Evolutionary conservation across 1,140 invertebrate genomes (phyloP), one percentile per base, ranked within the genome.

Genomic region (Leucophenga varia): DNA sequence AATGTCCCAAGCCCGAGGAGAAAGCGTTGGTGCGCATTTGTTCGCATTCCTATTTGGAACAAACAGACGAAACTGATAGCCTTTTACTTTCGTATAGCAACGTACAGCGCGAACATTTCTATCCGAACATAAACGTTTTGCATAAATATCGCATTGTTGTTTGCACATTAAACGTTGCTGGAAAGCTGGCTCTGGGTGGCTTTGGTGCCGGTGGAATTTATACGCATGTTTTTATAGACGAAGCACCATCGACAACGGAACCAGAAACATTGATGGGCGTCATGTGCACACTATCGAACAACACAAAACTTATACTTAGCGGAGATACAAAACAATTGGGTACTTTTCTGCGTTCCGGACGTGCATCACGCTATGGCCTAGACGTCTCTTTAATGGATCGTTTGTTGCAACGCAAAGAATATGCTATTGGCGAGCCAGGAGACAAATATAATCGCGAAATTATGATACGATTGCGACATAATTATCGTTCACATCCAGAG

Each of bases 301-400:
- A 41, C 18, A 49, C 63, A 70, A 12, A 81, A 69, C 71, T 91
- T 10, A 77, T 92, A 37, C 75, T 93, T 50, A 83, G 88, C 43
- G 91, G 91, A 10, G 91, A 94, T 78, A 90, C 86, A 0, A 74
- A 83, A 46, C 91, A 94, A 72, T 77, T 94, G n/a, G 89, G 89
- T 1, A 88, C 90, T 10, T 79, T 88, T 1, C 57, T 89, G 22
- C 73, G 77, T 47, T 85, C 82, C 2, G 75, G 55, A 49, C 48
- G 68, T 9, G 79, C 80, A 8, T 57, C 46, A 13, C 58, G 65
- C 3, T 56, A 70, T 6, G 78, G 77, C 7, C 59, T 82, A 3
- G 70, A 77, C 55, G 67, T 68, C 34, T 85, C 83, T 0, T 74
- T 82, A 39, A 52, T 86, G 48, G 81, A 83, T 53, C 76, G 84